Base-by-base conservation (phyloP, 2,797 vertebrate species). In the Danionella dracula region DNA sequence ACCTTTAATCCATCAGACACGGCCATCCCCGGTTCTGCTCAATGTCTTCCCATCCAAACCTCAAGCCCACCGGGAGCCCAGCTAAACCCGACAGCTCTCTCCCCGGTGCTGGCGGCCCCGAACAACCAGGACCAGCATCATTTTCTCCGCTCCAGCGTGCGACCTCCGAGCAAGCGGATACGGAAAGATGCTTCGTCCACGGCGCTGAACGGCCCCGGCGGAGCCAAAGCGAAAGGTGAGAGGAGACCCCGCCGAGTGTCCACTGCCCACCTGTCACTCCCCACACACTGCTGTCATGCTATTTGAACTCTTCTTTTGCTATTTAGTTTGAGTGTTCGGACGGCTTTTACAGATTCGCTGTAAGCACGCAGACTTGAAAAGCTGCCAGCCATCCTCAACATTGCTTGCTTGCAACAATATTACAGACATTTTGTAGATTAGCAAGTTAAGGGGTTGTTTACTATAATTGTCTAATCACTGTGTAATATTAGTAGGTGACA, bases 51-150 rank as follows among this genome's bases (percentile, higher is more conserved):
- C 40, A 80, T 85, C n/a, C 81, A 89, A 4, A 76, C 80, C 2
- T 78, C 82, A 74, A 86, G 78, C 84, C 83, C 80, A 71, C 55
- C 79, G 76, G 83, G 77, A 15, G 68, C 66, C 29, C 57, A 59
- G 23, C 75, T 77, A 19, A 80, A 55, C 77, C 86, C 82, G 63
- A 84, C 78, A 49, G 62, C 80, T 51, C 82, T 82, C 34, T 77
- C 79, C 38, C 70, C 81, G 1, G 13, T 81, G 37, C 79, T 88
- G 4, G 74, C 90, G 59, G 75, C 82, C 35, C 83, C 87, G 40
- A 92, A 90, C 78, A 90, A 87, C 82, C 93, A 93, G 78, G 96
- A 99, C 87, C 97, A 99, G 88, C 97, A 97, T 91, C 97, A 99
- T 89, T 99, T 99, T 87, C 93, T 99, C 66, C 88, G 96, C 81